Percentiles rank a stretch among this genome's conserved stretches.
Conservation (phyloP, 1,140 invertebrate genomes). For the Eufriesea mexicana region DNA sequence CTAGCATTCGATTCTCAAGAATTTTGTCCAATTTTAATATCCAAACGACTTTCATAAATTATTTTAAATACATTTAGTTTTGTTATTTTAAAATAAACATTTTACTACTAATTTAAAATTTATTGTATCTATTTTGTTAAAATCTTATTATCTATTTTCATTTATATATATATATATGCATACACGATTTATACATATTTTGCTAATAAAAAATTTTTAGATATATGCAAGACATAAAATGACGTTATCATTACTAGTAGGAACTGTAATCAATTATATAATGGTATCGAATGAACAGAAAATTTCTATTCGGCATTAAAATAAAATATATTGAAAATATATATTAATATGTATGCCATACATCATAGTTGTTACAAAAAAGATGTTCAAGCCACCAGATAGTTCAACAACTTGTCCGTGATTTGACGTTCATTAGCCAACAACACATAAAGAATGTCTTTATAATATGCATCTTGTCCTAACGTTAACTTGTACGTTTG, state of each 20-base stretch:
- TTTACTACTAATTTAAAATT: neutral
- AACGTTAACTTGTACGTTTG: conserved; percentile 40
- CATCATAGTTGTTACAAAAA: conserved; percentile 19
- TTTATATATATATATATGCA: neutral
- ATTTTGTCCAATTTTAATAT: conserved; percentile 32
- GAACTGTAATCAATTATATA: conserved; percentile 1
- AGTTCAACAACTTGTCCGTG: conserved; percentile 26
- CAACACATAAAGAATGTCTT: conserved; percentile 27
- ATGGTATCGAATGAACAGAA: neutral
- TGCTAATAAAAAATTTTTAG: neutral
- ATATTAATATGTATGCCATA: neutral
- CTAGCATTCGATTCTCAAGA: no score
- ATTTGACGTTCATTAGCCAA: conserved; percentile 47
- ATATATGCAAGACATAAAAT: neutral
- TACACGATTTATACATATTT: neutral
- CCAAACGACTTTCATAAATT: neutral
- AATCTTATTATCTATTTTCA: neutral
- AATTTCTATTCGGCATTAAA: neutral
- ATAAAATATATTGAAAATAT: neutral
- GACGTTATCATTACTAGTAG: neutral
- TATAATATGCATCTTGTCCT: conserved; percentile 38
- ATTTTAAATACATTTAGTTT: neutral
- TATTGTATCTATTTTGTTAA: neutral
- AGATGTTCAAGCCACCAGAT: conserved; percentile 23
- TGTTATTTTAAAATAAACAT: neutral